Percentiles rank a stretch among this genome's conserved stretches.
phyloP scores from a whole-genome alignment of 1,140 invertebrate species.

The Bactericera cockerelli region DNA sequence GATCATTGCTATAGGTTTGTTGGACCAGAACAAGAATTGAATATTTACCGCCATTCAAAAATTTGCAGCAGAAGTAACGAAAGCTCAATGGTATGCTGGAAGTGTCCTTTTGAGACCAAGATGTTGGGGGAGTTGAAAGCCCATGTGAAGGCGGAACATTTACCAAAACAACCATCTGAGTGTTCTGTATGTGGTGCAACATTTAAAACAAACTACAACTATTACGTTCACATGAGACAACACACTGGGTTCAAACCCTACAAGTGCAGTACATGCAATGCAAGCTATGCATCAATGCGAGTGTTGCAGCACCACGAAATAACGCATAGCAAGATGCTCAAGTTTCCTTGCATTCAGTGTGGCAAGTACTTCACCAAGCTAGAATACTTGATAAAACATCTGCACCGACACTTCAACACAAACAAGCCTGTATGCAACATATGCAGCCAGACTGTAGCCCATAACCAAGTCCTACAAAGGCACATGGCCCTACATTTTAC shows the following conservation, averaged over 20 bases:
- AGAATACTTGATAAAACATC: neutral
- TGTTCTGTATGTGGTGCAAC: neutral
- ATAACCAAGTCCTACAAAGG: neutral
- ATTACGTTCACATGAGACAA: neutral
- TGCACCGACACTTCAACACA: neutral
- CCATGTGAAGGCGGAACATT: neutral
- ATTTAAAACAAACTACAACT: constrained; percentile 7
- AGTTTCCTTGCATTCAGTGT: constrained; percentile 1
- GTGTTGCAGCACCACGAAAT: constrained; percentile 1
- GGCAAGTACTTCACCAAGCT: neutral
- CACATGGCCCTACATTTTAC: neutral
- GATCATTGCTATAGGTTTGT: neutral
- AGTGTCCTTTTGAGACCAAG: neutral
- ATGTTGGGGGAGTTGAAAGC: neutral
- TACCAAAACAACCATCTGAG: neutral
- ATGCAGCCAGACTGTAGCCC: neutral
- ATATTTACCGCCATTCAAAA: neutral
- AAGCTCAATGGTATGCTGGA: neutral
- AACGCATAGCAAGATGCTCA: neutral
- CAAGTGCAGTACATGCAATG: neutral
- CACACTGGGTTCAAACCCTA: constrained; percentile 1
- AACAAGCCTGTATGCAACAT: neutral
- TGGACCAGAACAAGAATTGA: constrained; percentile 5
- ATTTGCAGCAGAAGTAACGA: neutral
- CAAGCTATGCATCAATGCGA: neutral